Evolutionary conservation across 2,888 invertebrate species (phyloP).

Genomic region (Laspeyria flexula): DNA sequence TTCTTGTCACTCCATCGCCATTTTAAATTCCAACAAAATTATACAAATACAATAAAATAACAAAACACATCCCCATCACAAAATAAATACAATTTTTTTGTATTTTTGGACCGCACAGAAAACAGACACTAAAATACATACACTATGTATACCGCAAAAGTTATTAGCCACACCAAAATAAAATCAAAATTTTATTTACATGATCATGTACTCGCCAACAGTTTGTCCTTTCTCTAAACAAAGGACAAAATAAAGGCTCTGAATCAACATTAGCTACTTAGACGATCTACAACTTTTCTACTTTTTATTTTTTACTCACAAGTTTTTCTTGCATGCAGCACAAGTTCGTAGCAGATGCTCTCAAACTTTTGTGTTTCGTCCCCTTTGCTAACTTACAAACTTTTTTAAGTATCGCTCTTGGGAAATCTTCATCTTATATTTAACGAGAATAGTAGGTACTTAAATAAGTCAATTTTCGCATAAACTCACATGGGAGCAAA

Average conservation of each 20-base stretch:
- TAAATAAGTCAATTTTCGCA: slow-evolving; percentile 38
- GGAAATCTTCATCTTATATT: slow-evolving; percentile 46
- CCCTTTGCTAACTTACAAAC: slow-evolving; percentile 32
- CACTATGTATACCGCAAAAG: too few relatives aligned
- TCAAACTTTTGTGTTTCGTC: slow-evolving; percentile 38
- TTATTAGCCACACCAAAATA: too few relatives aligned
- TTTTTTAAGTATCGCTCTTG: slow-evolving; percentile 43
- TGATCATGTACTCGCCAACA: background rate
- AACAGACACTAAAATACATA: too few relatives aligned
- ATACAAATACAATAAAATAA: too few relatives aligned
- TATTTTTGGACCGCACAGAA: too few relatives aligned
- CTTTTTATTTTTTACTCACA: slow-evolving; percentile 18
- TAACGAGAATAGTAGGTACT: slow-evolving; percentile 35
- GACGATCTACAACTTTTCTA: slow-evolving; percentile 27
- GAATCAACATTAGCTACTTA: slow-evolving; percentile 36
- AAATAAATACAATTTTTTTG: too few relatives aligned
- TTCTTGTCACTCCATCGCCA: too few relatives aligned
- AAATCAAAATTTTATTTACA: too few relatives aligned
- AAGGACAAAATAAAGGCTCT: slow-evolving; percentile 28
- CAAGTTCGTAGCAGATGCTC: slow-evolving; percentile 40
- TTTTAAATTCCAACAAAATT: too few relatives aligned
- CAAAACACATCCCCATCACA: too few relatives aligned
- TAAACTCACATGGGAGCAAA: slow-evolving; percentile 13
- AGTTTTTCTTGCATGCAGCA: slow-evolving; percentile 33
- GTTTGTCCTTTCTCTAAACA: slow-evolving; percentile 32